A percentile compares a stretch with the other conserved stretches of the same genome.
phyloP scores from a whole-genome alignment of 1,140 invertebrate genomes.

The Orussus abietinus region DNA sequence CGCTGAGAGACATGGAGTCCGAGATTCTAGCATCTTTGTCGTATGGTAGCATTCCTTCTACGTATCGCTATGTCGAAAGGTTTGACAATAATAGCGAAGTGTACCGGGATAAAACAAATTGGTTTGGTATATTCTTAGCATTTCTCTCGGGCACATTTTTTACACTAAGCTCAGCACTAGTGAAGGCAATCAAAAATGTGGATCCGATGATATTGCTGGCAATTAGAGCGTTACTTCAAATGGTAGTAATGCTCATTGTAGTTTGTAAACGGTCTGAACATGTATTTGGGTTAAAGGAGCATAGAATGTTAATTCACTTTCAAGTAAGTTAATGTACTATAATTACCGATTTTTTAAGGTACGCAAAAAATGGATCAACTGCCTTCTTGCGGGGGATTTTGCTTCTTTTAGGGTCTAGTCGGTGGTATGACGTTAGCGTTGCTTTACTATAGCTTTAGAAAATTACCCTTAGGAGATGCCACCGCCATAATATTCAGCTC shows the following conservation, averaged over 20 bases:
- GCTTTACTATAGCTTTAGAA: slow-evolving; percentile 55
- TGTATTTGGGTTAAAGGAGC: slow-evolving; percentile 46
- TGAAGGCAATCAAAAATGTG: slow-evolving; percentile 50
- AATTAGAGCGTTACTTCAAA: slow-evolving; percentile 49
- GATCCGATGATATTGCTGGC: slow-evolving; percentile 53
- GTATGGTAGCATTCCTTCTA: slow-evolving; percentile 46
- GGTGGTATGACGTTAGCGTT: slow-evolving; percentile 52
- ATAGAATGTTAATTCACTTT: slow-evolving; percentile 45
- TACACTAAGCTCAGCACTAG: slow-evolving; percentile 51
- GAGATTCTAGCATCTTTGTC: slow-evolving; percentile 38
- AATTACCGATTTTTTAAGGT: background rate
- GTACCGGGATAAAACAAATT: slow-evolving; percentile 46
- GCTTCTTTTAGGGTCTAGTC: slow-evolving; percentile 47
- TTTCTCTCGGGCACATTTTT: slow-evolving; percentile 55
- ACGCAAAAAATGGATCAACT: background rate
- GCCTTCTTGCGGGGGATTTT: slow-evolving; percentile 6
- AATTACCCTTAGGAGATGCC: slow-evolving; percentile 57
- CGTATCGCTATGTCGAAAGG: slow-evolving; percentile 43
- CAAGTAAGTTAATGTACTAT: slow-evolving; percentile 39
- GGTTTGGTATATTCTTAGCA: slow-evolving; percentile 51
- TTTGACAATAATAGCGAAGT: slow-evolving; percentile 42
- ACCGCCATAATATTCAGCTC: slow-evolving; percentile 61
- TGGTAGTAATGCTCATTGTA: slow-evolving; percentile 41
- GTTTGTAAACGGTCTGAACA: slow-evolving; percentile 37
- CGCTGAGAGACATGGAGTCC: too few species aligned